Conservation (phyloP, 2,113 vertebrate species). For the Poeciliopsis retropinna region DNA sequence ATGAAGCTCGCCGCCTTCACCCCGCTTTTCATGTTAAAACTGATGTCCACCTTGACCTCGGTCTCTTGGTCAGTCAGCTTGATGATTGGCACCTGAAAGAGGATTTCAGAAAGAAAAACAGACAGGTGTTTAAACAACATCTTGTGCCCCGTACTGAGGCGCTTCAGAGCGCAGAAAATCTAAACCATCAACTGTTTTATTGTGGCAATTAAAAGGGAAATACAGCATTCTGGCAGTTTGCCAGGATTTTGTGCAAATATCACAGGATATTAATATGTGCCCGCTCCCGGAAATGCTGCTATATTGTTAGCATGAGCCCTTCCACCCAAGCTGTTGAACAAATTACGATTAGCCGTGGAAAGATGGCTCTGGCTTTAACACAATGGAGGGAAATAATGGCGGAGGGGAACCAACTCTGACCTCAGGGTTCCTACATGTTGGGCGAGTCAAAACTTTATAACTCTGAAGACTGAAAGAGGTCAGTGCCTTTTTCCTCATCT, state of each 20-base stretch:
- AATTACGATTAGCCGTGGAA: background rate
- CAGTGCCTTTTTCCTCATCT: too few species aligned
- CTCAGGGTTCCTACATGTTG: too few species aligned
- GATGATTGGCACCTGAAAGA: constrained; percentile 93
- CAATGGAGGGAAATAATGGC: too few species aligned
- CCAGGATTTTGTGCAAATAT: background rate
- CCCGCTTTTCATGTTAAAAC: constrained; percentile 97
- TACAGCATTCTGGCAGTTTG: constrained; percentile 6
- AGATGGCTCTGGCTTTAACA: too few species aligned
- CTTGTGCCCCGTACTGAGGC: background rate
- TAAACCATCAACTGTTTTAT: constrained; percentile 20
- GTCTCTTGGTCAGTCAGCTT: constrained; percentile 98
- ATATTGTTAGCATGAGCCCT: constrained; percentile 5
- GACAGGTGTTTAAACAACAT: background rate
- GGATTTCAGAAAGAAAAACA: background rate
- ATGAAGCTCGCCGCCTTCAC: constrained; percentile 96
- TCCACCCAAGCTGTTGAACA: background rate
- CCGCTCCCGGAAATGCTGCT: constrained; percentile 8
- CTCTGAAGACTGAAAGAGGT: too few species aligned
- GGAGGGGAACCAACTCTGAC: too few species aligned
- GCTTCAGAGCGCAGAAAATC: background rate
- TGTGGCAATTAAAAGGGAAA: constrained; percentile 15
- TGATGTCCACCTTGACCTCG: constrained; percentile 99
- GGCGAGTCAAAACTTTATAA: too few species aligned
- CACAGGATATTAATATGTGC: background rate